phyloP scores from a whole-genome alignment of 2,888 invertebrate species.

The Brachyptera putata region DNA sequence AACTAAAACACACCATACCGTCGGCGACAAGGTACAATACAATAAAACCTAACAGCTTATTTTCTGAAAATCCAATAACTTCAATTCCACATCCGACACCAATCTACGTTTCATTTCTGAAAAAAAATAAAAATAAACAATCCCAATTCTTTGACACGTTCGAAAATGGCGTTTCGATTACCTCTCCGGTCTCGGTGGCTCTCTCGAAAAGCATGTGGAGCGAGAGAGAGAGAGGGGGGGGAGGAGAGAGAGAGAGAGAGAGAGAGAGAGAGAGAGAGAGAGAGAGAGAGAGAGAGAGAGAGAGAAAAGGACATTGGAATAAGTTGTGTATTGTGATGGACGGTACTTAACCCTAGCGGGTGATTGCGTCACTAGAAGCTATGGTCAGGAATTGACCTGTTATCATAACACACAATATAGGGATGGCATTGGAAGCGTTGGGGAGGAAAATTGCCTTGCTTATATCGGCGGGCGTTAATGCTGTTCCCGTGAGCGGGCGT shows the following conservation, averaged over 20 bases:
- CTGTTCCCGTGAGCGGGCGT: too few species aligned
- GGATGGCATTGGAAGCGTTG: background rate
- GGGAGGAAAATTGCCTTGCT: constrained; percentile 18
- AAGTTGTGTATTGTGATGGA: too few species aligned
- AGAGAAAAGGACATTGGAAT: too few species aligned
- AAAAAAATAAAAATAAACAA: background rate
- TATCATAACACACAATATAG: constrained; percentile 15
- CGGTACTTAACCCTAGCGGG: background rate
- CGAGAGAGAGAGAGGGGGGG: background rate
- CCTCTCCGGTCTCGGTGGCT: background rate
- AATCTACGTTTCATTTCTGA: background rate
- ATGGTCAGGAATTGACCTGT: constrained; percentile 14
- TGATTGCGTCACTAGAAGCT: constrained; percentile 12
- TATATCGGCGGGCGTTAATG: too few species aligned
- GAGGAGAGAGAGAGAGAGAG: background rate
- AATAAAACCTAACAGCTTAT: too few species aligned
- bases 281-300: background rate
- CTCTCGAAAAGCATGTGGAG: background rate
- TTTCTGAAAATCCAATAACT: too few species aligned
- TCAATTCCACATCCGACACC: too few species aligned
- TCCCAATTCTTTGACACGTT: background rate
- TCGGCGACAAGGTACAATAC: too few species aligned
- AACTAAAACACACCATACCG: too few species aligned
- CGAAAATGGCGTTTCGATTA: constrained; percentile 2
- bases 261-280: background rate